These are phyloP conservation scores for Channa striata DNA, from an alignment of 2,797 vertebrate species.

Conservation along the genomic window DNA sequence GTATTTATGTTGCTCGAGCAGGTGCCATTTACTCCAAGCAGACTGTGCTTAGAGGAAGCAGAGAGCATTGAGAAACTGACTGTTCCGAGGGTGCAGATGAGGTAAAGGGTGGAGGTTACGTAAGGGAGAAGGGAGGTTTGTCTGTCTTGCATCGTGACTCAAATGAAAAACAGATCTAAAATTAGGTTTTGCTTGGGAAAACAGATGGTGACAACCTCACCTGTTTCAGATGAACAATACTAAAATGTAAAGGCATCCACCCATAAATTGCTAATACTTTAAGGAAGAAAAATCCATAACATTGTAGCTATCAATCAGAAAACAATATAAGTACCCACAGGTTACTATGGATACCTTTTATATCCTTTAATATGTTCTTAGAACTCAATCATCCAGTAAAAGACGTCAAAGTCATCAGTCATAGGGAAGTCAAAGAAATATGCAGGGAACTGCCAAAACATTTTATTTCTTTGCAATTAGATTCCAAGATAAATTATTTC, in stretches of 20 bases:
- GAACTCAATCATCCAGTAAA: slow-evolving; percentile 13
- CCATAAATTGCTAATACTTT: neutral
- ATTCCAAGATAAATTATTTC: slow-evolving; percentile 20
- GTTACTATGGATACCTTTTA: slow-evolving; percentile 19
- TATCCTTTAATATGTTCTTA: slow-evolving; percentile 22
- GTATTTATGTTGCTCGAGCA: slow-evolving; percentile 69
- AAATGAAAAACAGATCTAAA: neutral
- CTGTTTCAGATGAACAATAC: neutral
- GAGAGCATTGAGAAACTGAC: slow-evolving; percentile 31
- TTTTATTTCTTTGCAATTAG: slow-evolving; percentile 12
- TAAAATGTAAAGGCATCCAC: slow-evolving; percentile 4
- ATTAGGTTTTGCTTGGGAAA: neutral
- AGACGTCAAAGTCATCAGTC: slow-evolving; percentile 25
- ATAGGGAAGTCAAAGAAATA: slow-evolving; percentile 24
- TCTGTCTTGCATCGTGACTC: slow-evolving; percentile 4
- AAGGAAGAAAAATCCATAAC: too few relatives aligned
- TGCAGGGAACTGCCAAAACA: neutral
- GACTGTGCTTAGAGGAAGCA: slow-evolving; percentile 48
- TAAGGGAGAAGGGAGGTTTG: neutral
- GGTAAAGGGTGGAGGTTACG: slow-evolving; percentile 3
- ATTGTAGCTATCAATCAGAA: neutral
- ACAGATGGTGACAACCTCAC: slow-evolving; percentile 1
- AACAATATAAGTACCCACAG: neutral
- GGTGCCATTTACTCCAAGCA: slow-evolving; percentile 73
- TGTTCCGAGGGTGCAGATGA: slow-evolving; percentile 45